Percentiles rank a stretch among this genome's conserved stretches.
Evolutionary conservation across 2,797 vertebrate species (phyloP).

Genomic region (Centropyge bicolor): DNA sequence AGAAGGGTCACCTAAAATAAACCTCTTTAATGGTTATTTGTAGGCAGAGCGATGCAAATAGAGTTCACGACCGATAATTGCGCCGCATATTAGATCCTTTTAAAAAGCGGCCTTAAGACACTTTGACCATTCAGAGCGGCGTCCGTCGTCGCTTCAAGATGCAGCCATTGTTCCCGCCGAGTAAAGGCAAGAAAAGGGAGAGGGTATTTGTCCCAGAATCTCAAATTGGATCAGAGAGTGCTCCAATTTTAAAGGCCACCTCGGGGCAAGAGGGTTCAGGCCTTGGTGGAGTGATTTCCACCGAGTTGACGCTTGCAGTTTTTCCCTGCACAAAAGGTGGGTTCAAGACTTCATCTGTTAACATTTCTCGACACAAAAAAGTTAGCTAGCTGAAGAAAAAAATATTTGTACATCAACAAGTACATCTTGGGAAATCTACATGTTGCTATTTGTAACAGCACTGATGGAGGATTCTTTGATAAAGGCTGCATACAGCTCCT

Average conservation of each 20-base stretch:
- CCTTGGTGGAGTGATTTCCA: constrained; percentile 26
- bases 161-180: constrained; percentile 63
- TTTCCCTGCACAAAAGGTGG: constrained; percentile 13
- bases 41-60: constrained; percentile 43
- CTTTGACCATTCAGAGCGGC: constrained; percentile 42
- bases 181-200: constrained; percentile 44
- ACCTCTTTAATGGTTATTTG: constrained; percentile 45
- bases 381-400: neutral
- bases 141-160: constrained; percentile 45
- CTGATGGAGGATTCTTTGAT: constrained; percentile 14
- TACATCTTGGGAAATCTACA: neutral
- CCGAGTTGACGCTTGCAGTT: constrained; percentile 9
- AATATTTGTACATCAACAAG: neutral
- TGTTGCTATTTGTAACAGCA: neutral
- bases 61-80: constrained; percentile 51
- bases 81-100: constrained; percentile 45
- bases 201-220: constrained; percentile 60
- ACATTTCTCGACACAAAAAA: constrained; percentile 5
- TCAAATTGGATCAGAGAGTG: constrained; percentile 71
- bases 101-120: constrained; percentile 42
- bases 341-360: neutral
- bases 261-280: constrained; percentile 43
- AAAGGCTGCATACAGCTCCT: neutral
- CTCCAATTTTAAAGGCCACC: constrained; percentile 58
- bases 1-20: constrained; percentile 37